Evolutionary conservation across 2,888 invertebrate species (phyloP), one percentile per base, ranked within the genome.

Genomic region (Beris chalybata): DNA sequence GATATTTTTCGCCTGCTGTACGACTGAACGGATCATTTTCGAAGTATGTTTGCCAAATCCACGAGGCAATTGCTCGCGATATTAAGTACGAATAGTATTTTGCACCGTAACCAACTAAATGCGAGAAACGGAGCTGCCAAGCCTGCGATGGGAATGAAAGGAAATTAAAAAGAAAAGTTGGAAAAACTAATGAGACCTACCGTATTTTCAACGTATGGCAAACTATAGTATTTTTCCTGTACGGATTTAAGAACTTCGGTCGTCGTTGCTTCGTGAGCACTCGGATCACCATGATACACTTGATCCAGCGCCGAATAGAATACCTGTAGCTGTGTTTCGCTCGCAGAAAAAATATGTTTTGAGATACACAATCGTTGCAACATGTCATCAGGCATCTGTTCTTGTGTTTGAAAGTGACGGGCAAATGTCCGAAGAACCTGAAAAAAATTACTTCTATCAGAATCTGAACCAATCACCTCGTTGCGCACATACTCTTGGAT

Each of bases 11-110:
- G 0, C 97, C 97, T 32, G 89, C 87, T n/a, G 79, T 73, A 4
- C 93, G 85, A 76, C 84, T 85, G 57, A 95, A 87, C 0, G 95
- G 95, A 77, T 92, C 88, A 0, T 80, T 77, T 74, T 88, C 85
- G 76, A 98, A 97, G 78, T 91, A 89, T 22, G 86, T 86, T 76
- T 92, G 89, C 97, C 97, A 98, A 70, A 96, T 93, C 83, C 90
- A 89, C 66, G 94, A 92, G 0, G 97, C 96, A 58, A 97, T 87
- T 7, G 96, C 94, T 74, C 93, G 87, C 0, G 98, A 97, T 75
- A 97, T 91, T 70, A 99, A 83, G 82, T 99, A 99, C 0, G 98
- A 92, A 80, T 98, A 99, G 82, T 99, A 99, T 81, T 97, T 97
- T 0, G 97, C 97, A 47, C 99, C 99, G 81, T 99, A 99, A 1